phyloP scores from a whole-genome alignment of 2,113 vertebrate genomes.

The Monarcha castaneiventris region DNA sequence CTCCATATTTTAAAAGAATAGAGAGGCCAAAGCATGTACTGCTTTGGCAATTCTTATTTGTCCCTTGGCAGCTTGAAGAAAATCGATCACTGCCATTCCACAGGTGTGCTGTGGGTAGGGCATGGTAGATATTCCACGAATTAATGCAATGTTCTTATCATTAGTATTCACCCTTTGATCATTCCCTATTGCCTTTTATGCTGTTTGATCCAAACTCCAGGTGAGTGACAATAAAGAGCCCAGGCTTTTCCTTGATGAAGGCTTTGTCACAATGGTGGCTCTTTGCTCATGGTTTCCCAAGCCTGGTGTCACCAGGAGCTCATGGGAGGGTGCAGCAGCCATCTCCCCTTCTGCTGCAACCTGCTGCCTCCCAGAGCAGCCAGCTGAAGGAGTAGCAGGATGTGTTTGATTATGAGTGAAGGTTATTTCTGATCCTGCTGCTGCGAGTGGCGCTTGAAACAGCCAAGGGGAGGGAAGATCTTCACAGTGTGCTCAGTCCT shows the following conservation, averaged over 20 bases:
- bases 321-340: background rate
- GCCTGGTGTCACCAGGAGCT: background rate
- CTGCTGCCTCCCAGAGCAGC: background rate
- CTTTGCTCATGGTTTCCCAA: background rate
- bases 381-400: background rate
- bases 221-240: background rate
- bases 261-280: background rate
- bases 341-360: background rate
- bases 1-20: background rate
- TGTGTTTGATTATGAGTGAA: background rate
- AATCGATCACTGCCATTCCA: background rate
- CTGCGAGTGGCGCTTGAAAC: background rate
- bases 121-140: background rate
- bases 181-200: background rate
- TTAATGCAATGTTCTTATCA: background rate
- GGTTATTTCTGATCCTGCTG: background rate
- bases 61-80: background rate
- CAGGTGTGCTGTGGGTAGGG: background rate
- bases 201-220: background rate
- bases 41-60: background rate
- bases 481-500: fast-evolving
- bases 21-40: background rate
- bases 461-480: background rate
- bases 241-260: background rate
- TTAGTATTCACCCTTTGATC: conserved; percentile 39